These are phyloP conservation scores for Netelia melanura DNA, from an alignment of 2,888 invertebrate species.

Conservation along the genomic window DNA sequence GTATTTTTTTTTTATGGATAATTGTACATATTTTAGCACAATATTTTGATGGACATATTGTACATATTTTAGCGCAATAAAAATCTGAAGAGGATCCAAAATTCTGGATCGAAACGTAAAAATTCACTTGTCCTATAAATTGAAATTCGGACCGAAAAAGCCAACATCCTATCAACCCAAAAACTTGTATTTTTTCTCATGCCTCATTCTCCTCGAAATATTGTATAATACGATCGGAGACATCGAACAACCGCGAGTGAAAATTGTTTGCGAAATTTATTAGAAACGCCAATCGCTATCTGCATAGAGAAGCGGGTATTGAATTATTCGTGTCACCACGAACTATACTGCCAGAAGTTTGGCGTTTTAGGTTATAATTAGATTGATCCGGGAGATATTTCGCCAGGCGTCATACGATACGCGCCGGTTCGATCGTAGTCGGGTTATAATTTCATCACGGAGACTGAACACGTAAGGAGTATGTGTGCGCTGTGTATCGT, in stretches of 20 bases:
- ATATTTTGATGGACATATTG: no score
- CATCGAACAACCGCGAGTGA: no score
- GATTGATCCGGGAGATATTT: slow-evolving; percentile 51
- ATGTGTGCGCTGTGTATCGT: background rate
- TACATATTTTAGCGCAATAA: no score
- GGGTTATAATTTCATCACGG: slow-evolving; percentile 13
- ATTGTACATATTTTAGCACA: no score
- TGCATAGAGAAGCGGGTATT: background rate
- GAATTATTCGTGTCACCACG: slow-evolving; percentile 15
- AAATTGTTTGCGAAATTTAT: slow-evolving; percentile 21
- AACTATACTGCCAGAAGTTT: slow-evolving; percentile 4
- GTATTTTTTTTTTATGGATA: no score
- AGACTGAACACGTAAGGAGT: slow-evolving; percentile 43
- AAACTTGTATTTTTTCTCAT: no score
- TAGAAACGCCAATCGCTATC: background rate
- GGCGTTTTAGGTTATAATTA: slow-evolving; percentile 48
- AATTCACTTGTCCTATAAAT: no score
- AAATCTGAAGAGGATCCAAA: no score
- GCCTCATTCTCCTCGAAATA: background rate
- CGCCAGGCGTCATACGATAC: slow-evolving; percentile 42
- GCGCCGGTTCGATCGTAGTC: slow-evolving; percentile 19
- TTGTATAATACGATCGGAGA: background rate
- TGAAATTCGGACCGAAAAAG: no score
- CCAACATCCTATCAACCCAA: no score
- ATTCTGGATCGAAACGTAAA: no score